Conservation (phyloP, 2,888 invertebrate genomes). For the Drosophila prostipennis region DNA sequence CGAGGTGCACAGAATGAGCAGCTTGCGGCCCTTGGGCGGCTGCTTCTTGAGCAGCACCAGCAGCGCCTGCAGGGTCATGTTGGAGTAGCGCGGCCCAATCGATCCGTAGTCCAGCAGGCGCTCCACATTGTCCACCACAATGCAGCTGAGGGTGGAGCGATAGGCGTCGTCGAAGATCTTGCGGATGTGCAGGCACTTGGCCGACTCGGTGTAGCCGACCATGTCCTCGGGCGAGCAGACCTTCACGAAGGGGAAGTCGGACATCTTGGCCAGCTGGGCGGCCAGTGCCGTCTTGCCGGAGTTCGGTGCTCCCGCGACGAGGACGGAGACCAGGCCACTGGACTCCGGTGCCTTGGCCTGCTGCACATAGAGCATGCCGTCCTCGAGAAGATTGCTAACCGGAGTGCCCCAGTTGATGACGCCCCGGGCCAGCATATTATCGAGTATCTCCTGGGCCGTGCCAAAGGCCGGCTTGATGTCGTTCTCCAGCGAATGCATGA, state of each 20-base stretch:
- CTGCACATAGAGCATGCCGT: constrained; percentile 95
- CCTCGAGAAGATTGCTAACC: constrained; percentile 94
- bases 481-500: constrained; percentile 95
- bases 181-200: constrained; percentile 96
- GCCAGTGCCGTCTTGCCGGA: constrained; percentile 98
- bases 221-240: constrained; percentile 98
- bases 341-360: constrained; percentile 92
- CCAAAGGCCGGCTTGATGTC: constrained; percentile 99
- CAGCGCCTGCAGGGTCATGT: constrained; percentile 97
- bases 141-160: constrained; percentile 97
- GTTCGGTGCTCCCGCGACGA: constrained; percentile 97
- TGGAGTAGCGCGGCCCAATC: constrained; percentile 99
- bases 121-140: constrained; percentile 99
- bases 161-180: constrained; percentile 99
- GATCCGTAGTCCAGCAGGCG: constrained; percentile 98
- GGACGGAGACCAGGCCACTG: constrained; percentile 93
- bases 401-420: constrained; percentile 97
- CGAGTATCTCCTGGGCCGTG: constrained; percentile 94
- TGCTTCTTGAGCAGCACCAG: constrained; percentile 97
- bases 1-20: constrained; percentile 97
- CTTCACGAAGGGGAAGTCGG: constrained; percentile 99
- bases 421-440: constrained; percentile 93
- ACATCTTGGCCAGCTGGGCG: constrained; percentile 97
- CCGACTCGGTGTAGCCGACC: constrained; percentile 97
- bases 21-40: constrained; percentile 96